phyloP scores from a whole-genome alignment of 2,888 invertebrate species.

The Zele albiditarsus region DNA sequence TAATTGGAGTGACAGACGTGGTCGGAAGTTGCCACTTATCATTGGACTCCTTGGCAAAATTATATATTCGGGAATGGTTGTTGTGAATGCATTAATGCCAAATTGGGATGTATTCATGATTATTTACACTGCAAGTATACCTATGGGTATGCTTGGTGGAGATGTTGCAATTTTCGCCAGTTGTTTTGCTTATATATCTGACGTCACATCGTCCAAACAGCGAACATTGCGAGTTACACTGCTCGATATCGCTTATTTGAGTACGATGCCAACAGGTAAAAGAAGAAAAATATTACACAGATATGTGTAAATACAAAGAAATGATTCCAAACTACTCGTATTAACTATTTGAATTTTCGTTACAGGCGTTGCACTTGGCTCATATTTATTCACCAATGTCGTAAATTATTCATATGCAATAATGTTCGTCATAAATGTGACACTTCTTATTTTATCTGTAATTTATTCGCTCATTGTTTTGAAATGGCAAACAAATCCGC shows the following conservation, averaged over 20 bases:
- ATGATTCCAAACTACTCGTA: neutral
- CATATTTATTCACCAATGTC: conserved; percentile 78
- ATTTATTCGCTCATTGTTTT: conserved; percentile 79
- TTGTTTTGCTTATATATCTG: conserved; percentile 87
- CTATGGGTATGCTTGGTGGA: conserved; percentile 84
- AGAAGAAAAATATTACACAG: neutral
- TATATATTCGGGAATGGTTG: conserved; percentile 83
- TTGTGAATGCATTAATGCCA: conserved; percentile 78
- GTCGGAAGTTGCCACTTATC: conserved; percentile 82
- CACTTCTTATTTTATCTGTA: conserved; percentile 78
- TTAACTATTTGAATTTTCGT: conserved; percentile 47
- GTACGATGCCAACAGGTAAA: conserved; percentile 86
- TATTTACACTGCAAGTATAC: conserved; percentile 84
- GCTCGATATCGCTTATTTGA: conserved; percentile 86
- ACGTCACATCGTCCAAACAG: conserved; percentile 80
- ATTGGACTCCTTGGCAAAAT: conserved; percentile 84
- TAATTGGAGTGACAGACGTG: conserved; percentile 87
- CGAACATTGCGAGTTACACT: conserved; percentile 88
- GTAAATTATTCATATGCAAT: conserved; percentile 80
- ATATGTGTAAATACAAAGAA: neutral
- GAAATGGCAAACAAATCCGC: conserved; percentile 81
- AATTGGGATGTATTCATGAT: conserved; percentile 84
- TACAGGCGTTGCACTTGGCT: conserved; percentile 75
- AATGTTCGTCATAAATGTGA: conserved; percentile 84
- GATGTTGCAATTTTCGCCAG: conserved; percentile 87